phyloP scores from a whole-genome alignment of 1,140 invertebrate species.

The Yoshiicerus persimilis region DNA sequence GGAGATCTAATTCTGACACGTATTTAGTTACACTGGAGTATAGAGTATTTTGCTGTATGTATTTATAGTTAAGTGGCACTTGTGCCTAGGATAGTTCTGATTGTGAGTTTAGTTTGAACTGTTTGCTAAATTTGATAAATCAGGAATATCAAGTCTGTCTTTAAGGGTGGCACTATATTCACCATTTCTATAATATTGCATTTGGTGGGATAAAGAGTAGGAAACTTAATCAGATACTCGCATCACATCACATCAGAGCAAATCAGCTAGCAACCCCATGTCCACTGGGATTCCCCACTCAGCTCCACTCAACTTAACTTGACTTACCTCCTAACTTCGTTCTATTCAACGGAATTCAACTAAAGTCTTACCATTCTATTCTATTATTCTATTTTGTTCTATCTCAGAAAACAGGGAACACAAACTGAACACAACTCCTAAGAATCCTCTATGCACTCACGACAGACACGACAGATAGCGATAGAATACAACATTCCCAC shows the following conservation, averaged over 20 bases:
- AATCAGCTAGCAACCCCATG: conserved; percentile 18
- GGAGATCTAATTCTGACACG: background rate
- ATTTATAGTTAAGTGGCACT: background rate
- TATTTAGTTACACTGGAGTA: background rate
- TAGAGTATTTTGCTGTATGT: background rate
- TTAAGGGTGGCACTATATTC: background rate
- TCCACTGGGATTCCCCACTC: conserved; percentile 14
- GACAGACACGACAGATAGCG: background rate
- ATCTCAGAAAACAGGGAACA: background rate
- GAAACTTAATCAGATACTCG: conserved; percentile 10
- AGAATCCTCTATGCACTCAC: background rate
- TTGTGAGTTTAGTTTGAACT: background rate
- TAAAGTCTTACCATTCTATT: background rate
- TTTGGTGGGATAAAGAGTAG: background rate
- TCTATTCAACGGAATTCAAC: conserved; percentile 7
- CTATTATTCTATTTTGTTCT: background rate
- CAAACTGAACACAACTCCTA: background rate
- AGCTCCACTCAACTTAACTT: conserved; percentile 18
- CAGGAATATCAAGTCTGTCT: background rate
- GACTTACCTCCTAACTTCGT: background rate
- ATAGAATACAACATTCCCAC: background rate
- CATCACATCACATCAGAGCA: conserved; percentile 19
- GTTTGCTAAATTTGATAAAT: background rate
- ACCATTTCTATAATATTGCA: background rate
- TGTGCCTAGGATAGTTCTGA: background rate